Conservation (phyloP, 1,140 invertebrate species). For the Procambarus clarkii region DNA sequence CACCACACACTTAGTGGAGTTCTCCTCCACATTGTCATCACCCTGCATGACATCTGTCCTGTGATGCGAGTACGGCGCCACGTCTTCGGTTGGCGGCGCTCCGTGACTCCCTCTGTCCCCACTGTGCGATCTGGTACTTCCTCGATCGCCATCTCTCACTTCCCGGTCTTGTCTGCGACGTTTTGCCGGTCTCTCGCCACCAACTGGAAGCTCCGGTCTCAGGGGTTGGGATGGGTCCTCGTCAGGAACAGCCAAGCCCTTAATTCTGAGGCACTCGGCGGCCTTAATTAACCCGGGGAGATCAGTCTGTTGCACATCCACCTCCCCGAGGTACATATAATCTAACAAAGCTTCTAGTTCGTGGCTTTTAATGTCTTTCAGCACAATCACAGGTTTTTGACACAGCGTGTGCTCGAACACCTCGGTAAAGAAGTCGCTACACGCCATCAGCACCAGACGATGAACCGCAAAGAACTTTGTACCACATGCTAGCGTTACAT, state of each 20-base stretch:
- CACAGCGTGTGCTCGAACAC: conserved; percentile 43
- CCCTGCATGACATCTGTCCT: background rate
- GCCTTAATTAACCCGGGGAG: conserved; percentile 40
- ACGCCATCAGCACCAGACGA: conserved; percentile 42
- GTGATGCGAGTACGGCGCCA: conserved; percentile 19
- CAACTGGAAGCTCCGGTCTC: background rate
- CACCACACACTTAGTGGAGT: background rate
- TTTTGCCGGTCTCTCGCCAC: conserved; percentile 13
- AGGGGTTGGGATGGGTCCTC: conserved; percentile 22
- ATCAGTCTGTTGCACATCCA: conserved; percentile 40
- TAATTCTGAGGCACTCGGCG: conserved; percentile 34
- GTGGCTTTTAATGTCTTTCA: conserved; percentile 35
- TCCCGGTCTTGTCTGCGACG: conserved; percentile 17
- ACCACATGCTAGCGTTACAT: conserved; percentile 35
- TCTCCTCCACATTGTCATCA: background rate
- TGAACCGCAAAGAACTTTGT: conserved; percentile 42
- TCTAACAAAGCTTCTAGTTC: conserved; percentile 35
- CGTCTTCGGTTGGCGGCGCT: background rate
- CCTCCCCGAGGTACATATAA: conserved; percentile 50
- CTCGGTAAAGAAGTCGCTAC: conserved; percentile 41
- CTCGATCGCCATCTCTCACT: conserved; percentile 19
- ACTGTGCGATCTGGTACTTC: conserved; percentile 2
- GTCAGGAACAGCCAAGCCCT: conserved; percentile 36
- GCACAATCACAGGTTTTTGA: conserved; percentile 37
- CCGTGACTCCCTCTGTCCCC: conserved; percentile 10